Evolutionary conservation across 2,888 invertebrate genomes (phyloP).

Genomic region (Periphyllus acericola): DNA sequence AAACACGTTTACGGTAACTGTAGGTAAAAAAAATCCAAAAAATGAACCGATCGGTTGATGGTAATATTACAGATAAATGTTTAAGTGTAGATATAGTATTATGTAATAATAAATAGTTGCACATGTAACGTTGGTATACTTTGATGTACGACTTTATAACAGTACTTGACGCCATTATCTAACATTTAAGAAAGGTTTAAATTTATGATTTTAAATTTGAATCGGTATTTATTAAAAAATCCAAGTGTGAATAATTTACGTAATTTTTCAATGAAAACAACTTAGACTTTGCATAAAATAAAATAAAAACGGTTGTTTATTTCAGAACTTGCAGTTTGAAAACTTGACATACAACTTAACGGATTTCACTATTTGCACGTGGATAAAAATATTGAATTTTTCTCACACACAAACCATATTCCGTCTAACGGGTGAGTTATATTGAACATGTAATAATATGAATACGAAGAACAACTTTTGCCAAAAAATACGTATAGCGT

Average conservation of each 20-base stretch:
- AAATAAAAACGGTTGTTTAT: background rate
- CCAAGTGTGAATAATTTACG: background rate
- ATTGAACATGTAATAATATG: background rate
- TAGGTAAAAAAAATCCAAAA: background rate
- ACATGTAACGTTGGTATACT: background rate
- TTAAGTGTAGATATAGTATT: background rate
- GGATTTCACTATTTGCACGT: slow-evolving; percentile 55
- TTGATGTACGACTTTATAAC: background rate
- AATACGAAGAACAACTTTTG: background rate
- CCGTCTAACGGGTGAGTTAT: slow-evolving; percentile 31
- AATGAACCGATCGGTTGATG: background rate
- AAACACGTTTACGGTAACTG: background rate
- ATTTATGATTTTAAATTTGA: background rate
- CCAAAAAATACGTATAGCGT: too few relatives aligned
- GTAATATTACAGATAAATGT: background rate
- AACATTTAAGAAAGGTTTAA: background rate
- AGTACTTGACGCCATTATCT: background rate
- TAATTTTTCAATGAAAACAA: background rate
- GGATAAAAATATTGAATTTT: slow-evolving; percentile 40
- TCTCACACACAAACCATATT: slow-evolving; percentile 49
- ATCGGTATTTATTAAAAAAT: background rate
- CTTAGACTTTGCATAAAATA: too few relatives aligned
- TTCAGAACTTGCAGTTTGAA: slow-evolving; percentile 46
- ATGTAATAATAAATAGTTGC: background rate
- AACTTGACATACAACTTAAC: slow-evolving; percentile 44